phyloP scores from a whole-genome alignment of 2,888 invertebrate species.

The Tethea ocularis region DNA sequence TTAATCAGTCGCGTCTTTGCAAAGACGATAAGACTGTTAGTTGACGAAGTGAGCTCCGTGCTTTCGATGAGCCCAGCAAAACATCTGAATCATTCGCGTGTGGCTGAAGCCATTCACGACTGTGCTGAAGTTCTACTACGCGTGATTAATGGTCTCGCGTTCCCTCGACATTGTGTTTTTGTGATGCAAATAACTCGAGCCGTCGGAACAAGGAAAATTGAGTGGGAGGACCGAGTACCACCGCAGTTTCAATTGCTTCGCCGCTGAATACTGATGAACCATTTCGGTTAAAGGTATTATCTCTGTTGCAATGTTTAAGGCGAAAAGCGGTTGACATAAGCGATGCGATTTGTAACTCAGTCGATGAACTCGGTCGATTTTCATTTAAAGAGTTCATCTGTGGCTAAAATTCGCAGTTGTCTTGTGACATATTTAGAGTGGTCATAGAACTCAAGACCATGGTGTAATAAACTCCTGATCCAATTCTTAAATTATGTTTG shows the following conservation, averaged over 20 bases:
- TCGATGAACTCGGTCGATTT: constrained; percentile 15
- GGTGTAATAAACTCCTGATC: too few species aligned
- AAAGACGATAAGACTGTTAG: constrained; percentile 6
- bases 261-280: constrained; percentile 81
- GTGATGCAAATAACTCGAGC: constrained; percentile 83
- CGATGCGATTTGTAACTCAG: constrained; percentile 40
- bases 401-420: too few species aligned
- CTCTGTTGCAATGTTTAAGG: constrained; percentile 61
- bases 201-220: constrained; percentile 82
- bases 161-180: constrained; percentile 82
- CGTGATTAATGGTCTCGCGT: constrained; percentile 81
- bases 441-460: too few species aligned
- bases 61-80: constrained; percentile 61
- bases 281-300: constrained; percentile 71
- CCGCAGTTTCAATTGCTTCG: constrained; percentile 81
- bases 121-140: constrained; percentile 71
- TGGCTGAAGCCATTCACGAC: constrained; percentile 74
- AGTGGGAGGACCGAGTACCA: constrained; percentile 77
- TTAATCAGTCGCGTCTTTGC: constrained; percentile 22
- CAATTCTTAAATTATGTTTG: too few species aligned
- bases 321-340: constrained; percentile 47
- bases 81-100: constrained; percentile 79
- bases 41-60: constrained; percentile 31
- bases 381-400: too few species aligned
- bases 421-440: too few species aligned